Percentiles rank a stretch among this genome's conserved stretches.
Evolutionary conservation across 2,113 vertebrate species (phyloP).

Genomic region (Ameiurus melas): DNA sequence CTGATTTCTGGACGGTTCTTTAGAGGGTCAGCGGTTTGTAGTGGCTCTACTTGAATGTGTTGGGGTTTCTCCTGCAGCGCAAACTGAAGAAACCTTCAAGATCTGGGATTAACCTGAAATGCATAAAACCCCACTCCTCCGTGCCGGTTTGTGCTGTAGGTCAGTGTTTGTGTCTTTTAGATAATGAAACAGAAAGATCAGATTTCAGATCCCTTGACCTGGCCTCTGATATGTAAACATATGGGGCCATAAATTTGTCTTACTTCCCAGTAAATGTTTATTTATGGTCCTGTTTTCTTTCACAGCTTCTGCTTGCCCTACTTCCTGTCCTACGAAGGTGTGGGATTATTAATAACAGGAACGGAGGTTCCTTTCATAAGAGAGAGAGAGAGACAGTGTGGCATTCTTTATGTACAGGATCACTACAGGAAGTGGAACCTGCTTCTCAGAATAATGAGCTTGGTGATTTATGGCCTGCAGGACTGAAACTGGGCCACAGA

Average conservation of each 20-base stretch:
- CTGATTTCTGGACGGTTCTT: background rate
- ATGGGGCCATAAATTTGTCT: background rate
- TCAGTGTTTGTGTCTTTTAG: background rate
- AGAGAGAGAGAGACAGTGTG: background rate
- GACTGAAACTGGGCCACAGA: background rate
- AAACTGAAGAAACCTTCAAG: background rate
- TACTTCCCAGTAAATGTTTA: background rate
- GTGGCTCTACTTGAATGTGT: background rate
- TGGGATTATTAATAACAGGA: background rate
- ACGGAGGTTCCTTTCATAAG: background rate
- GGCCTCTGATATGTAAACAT: background rate
- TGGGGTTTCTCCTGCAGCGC: background rate
- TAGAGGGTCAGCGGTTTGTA: background rate
- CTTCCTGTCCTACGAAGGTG: background rate
- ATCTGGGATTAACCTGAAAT: too few relatives aligned
- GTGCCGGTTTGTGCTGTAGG: background rate
- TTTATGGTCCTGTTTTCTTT: background rate
- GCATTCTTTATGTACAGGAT: background rate
- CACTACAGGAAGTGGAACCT: background rate
- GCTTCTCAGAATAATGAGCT: constrained; percentile 1
- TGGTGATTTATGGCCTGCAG: background rate
- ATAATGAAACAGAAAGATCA: background rate
- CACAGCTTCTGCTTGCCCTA: background rate
- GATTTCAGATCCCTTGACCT: background rate
- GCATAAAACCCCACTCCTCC: background rate